Conservation (phyloP, 2,113 vertebrate species). For the Malurus cyaneus region DNA sequence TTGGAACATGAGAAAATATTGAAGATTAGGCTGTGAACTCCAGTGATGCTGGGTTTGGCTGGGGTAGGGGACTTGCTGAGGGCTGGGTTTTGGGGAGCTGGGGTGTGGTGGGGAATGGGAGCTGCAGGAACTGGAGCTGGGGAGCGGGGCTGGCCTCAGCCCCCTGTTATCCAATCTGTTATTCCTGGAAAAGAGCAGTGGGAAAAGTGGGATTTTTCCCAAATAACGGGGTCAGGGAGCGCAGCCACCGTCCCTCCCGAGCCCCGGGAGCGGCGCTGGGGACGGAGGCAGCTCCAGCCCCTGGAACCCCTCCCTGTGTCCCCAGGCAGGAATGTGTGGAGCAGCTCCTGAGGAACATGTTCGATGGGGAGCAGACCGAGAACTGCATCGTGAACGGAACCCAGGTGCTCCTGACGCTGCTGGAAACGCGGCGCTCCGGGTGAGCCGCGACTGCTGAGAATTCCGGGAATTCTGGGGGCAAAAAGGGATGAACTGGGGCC, state of each 20-base stretch:
- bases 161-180: fast-evolving
- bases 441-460: constrained; percentile 55
- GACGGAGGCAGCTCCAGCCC: background rate
- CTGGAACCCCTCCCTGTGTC: background rate
- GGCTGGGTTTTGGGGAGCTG: background rate
- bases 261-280: background rate
- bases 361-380: constrained; percentile 86
- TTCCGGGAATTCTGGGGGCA: background rate
- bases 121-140: background rate
- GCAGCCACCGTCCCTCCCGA: background rate
- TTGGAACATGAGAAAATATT: background rate
- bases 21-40: background rate
- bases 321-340: constrained; percentile 90
- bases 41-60: background rate
- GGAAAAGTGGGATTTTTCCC: fast-evolving
- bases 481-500: background rate
- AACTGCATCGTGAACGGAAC: constrained; percentile 91
- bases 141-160: background rate
- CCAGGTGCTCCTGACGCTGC: constrained; percentile 90
- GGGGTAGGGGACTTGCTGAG: background rate
- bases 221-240: fast-evolving
- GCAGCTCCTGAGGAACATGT: constrained; percentile 92
- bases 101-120: fast-evolving
- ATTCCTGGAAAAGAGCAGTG: fast-evolving
- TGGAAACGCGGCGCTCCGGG: constrained; percentile 91